phyloP scores from a whole-genome alignment of 2,113 vertebrate genomes.

The Carassius carassius region DNA sequence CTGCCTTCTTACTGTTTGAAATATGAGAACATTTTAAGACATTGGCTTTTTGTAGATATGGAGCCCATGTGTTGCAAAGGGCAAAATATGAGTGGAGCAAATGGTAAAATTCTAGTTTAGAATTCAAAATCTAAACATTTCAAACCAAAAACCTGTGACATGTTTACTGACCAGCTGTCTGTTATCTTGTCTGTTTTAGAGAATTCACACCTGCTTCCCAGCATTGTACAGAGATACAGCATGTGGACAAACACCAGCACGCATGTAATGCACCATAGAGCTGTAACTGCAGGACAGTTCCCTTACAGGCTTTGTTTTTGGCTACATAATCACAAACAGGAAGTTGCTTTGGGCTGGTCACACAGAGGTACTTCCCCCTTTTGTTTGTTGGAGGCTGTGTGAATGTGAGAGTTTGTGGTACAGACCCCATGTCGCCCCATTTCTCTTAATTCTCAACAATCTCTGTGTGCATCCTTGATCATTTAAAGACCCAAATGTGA shows the following conservation, averaged over 20 bases:
- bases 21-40: constrained; percentile 54
- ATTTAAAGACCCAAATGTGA: neutral
- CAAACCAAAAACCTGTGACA: constrained; percentile 6
- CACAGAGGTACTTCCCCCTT: constrained; percentile 76
- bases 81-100: neutral
- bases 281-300: constrained; percentile 69
- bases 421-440: constrained; percentile 56
- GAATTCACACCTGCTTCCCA: constrained; percentile 76
- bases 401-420: constrained; percentile 55
- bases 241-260: constrained; percentile 65
- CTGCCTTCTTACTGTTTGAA: constrained; percentile 38
- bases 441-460: constrained; percentile 45
- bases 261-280: constrained; percentile 55
- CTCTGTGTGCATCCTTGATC: constrained; percentile 25
- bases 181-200: constrained; percentile 61
- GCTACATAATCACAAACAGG: constrained; percentile 78
- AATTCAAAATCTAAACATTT: neutral
- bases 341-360: constrained; percentile 73
- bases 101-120: neutral
- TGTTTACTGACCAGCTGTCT: constrained; percentile 24
- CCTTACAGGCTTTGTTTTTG: constrained; percentile 72
- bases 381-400: constrained; percentile 70
- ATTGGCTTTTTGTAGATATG: neutral
- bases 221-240: constrained; percentile 70
- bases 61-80: neutral